Base-by-base conservation (phyloP, 2,888 invertebrate genomes). In the Helleia helle region DNA sequence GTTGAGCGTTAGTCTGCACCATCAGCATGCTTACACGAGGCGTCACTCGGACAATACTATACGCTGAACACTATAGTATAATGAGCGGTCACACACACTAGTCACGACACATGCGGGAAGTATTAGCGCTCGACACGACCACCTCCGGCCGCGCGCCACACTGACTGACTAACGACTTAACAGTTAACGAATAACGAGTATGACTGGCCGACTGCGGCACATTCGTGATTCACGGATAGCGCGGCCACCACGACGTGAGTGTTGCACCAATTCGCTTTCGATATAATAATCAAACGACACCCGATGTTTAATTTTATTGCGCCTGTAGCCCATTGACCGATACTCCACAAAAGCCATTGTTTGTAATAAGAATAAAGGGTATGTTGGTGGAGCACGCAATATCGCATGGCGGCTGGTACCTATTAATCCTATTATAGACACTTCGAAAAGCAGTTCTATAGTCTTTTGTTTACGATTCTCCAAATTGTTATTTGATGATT, bases 1-100 rank as follows among this genome's bases (percentile, higher is more conserved):
- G 83, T 55, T 87, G 88, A 51, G 87, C 74, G 67, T 87, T 88
- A 54, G 83, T 87, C 62, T 86, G 83, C 60, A 87, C 79, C 81
- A 87, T 86, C 67, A 84, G 72, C 84, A 84, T 84, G 59, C 60
- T 77, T 65, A 56, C 62, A 59, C 57, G 62, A 64, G 64, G 66
- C 63, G 71, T 70, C 81, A 76, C 81, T 79, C 75, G 69, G 64
- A 63, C 71, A 66, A 75, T 75, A 83, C 83, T 83, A 84, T 83
- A 81, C 71, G 58, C 62, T 65, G 56, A 57, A 59, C 58, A 64
- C 63, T 81, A 83, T 81, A 83, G 83, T 80, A 77, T 64, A 73
- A 69, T 69, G 81, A 80, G 83, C 72, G 71, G 69, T 62, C 56
- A 64, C 59, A 64, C 62, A 65, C 64, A 63, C 64, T 61, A 56